Percentiles rank a stretch among this genome's conserved stretches.
Evolutionary conservation across 1,140 invertebrate species (phyloP).

Genomic region (Elymnias hypermnestra): DNA sequence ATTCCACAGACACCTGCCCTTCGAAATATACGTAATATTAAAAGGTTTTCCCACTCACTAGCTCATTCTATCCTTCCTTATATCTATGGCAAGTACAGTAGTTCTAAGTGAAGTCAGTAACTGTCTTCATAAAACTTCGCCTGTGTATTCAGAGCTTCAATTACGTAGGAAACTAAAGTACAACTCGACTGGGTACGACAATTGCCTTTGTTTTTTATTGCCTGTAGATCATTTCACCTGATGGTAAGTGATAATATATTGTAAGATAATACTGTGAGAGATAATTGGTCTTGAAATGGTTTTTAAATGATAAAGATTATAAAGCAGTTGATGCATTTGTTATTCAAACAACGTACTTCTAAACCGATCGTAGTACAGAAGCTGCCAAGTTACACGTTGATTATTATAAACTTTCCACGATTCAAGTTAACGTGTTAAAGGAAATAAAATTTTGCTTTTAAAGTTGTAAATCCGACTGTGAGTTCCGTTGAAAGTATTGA

Average conservation of each 20-base stretch:
- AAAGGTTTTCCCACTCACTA: too few species aligned
- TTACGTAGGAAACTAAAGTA: background rate
- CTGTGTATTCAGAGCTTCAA: background rate
- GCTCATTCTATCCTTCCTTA: too few species aligned
- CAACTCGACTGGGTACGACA: background rate
- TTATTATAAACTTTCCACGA: constrained; percentile 13
- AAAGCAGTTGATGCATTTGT: constrained; percentile 1
- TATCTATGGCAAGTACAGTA: too few species aligned
- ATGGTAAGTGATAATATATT: too few species aligned
- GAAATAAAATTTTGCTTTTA: constrained; percentile 14
- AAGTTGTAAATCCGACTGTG: constrained; percentile 7
- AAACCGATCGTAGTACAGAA: constrained; percentile 10
- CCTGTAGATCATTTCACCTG: too few species aligned
- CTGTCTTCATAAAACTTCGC: background rate
- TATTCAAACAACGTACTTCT: constrained; percentile 5
- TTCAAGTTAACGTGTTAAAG: constrained; percentile 10
- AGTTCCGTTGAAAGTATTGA: constrained; percentile 1
- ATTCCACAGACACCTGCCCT: too few species aligned
- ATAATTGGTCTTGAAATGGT: too few species aligned
- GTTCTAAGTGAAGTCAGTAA: background rate
- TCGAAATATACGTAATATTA: too few species aligned
- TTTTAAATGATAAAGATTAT: too few species aligned
- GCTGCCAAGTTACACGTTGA: constrained; percentile 15
- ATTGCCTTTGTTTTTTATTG: too few species aligned
- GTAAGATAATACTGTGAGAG: too few species aligned